Conservation (phyloP, 2,888 invertebrate species). For the Pandemis heparana region DNA sequence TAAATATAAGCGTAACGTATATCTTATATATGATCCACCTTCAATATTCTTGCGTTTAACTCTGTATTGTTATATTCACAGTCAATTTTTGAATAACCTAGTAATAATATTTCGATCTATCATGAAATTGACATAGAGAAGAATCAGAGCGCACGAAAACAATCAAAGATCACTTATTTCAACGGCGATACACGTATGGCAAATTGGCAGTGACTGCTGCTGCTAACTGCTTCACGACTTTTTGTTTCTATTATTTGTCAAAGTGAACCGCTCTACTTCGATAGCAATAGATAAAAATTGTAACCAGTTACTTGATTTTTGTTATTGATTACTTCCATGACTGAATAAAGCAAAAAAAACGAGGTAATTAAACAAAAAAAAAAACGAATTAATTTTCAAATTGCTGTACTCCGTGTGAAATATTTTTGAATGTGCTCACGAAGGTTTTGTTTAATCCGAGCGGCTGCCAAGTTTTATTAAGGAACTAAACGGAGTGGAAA, state of each 20-base stretch:
- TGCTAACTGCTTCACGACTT: no score
- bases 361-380: neutral
- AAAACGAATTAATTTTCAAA: neutral
- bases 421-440: neutral
- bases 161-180: no score
- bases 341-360: neutral
- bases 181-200: no score
- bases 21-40: neutral
- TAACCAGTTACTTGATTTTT: neutral
- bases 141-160: no score
- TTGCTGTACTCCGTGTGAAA: neutral
- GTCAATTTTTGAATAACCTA: no score
- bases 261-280: no score
- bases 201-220: no score
- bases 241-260: no score
- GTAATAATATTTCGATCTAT: no score
- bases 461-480: slow-evolving; percentile 1
- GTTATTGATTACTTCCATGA: neutral
- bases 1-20: neutral
- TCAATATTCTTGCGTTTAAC: neutral
- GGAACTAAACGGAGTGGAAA: slow-evolving; percentile 5
- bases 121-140: no score
- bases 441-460: neutral
- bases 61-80: no score
- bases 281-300: no score